These are phyloP conservation scores for Hippocampus abdominalis DNA, from an alignment of 2,113 vertebrate genomes.

Conservation along the genomic window DNA sequence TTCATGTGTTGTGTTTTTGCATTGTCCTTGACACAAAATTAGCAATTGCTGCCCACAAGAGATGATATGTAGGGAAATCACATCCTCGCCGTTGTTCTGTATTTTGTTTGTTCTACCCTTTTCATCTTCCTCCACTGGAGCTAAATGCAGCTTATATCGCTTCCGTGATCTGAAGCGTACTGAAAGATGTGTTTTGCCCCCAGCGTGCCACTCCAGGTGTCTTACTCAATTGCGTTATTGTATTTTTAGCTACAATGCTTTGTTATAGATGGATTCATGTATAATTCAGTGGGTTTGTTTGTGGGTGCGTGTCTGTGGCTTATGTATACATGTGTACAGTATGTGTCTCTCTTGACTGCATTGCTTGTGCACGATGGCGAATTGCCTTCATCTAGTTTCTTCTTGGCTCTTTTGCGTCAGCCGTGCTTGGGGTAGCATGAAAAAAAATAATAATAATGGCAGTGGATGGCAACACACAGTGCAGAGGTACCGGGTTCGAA, in stretches of 20 bases:
- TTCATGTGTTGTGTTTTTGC: constrained; percentile 19
- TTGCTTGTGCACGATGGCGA: not conserved
- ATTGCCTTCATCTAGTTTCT: not conserved
- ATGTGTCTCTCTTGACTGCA: not conserved
- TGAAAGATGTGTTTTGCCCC: constrained; percentile 34
- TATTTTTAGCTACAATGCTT: constrained; percentile 24
- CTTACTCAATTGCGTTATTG: constrained; percentile 18
- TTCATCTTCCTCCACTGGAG: constrained; percentile 17
- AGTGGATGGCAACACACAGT: no score
- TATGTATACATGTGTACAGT: no score
- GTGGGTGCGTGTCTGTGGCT: not conserved
- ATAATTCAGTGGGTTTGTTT: constrained; percentile 1
- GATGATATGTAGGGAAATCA: constrained; percentile 20
- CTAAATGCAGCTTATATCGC: constrained; percentile 29
- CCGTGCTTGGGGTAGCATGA: not conserved
- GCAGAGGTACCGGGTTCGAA: no score
- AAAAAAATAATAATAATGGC: not conserved
- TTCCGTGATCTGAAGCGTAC: constrained; percentile 44
- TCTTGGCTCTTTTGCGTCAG: not conserved
- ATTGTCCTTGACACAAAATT: constrained; percentile 31
- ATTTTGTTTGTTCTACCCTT: constrained; percentile 16
- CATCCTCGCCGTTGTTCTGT: constrained; percentile 16
- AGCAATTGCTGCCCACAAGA: constrained; percentile 18
- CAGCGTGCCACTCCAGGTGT: constrained; percentile 24
- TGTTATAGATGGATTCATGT: constrained; percentile 15